These are phyloP conservation scores for Empidonax traillii DNA, from an alignment of 2,113 vertebrate genomes.

Conservation along the genomic window DNA sequence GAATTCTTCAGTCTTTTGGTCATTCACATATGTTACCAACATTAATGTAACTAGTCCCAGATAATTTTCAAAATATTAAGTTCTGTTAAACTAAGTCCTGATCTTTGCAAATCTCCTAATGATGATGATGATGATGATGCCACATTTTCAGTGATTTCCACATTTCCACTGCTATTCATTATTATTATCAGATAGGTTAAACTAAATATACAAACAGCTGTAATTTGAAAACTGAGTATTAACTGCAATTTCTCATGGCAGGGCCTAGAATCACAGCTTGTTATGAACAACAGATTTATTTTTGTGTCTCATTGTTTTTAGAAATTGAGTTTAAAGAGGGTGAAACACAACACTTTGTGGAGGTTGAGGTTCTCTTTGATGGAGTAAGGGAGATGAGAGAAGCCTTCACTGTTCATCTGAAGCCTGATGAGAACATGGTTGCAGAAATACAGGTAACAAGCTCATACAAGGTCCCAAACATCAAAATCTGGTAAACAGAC, in stretches of 20 bases:
- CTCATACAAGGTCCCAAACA: neutral
- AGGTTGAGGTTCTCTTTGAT: conserved; percentile 89
- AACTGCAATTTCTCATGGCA: neutral
- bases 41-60: neutral
- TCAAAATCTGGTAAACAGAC: neutral
- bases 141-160: neutral
- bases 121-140: neutral
- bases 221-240: neutral
- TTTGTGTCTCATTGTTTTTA: conserved; percentile 58
- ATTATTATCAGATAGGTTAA: neutral
- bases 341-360: conserved; percentile 84
- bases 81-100: neutral
- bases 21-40: neutral
- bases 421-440: conserved; percentile 92
- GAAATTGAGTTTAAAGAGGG: conserved; percentile 91
- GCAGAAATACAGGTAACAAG: conserved; percentile 88
- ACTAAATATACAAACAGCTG: neutral
- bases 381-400: conserved; percentile 91
- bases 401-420: conserved; percentile 92
- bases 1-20: neutral
- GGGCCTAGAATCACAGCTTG: neutral
- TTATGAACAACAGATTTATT: neutral
- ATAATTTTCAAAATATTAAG: neutral
- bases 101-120: neutral
- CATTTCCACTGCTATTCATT: neutral